Base-by-base conservation (phyloP, 2,113 vertebrate species). In the Mastomys natalensis region DNA sequence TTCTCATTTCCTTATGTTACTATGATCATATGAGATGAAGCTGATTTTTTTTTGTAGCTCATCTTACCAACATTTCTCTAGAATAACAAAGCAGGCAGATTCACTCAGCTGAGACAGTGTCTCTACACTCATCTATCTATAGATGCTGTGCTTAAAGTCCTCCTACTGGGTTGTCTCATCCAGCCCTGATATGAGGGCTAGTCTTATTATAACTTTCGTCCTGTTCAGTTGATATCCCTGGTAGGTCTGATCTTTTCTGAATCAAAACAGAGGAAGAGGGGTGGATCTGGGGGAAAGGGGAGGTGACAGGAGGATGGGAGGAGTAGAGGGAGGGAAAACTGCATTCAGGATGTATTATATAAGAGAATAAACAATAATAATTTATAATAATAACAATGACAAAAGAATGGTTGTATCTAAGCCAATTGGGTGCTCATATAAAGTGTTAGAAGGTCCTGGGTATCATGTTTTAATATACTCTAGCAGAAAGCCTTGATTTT, bases 51-150 rank as follows among this genome's bases (percentile, higher is more conserved):
- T 86, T 85, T 26, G 13, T 2, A 45, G 55, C 37, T 66, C 31
- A 90, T 89, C 62, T 95, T 62, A 60, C n/a, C 34, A 81, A 29
- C 3, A 40, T 55, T 40, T 95, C 70, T 85, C n/a, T 87, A 87
- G 78, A 81, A 26, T 17, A 78, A 89, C 15, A 95, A 89, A 48
- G 77, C 37, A 89, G 53, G 77, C 37, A 78, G 15, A 15, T 45
- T 87, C 74, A 77, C 87, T 74, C 29, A 64, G 24, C 37, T 87
- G 73, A 86, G 53, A 73, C 26, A 78, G 19, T 89, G 43, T 68
- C 62, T 73, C 45, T 73, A n/a, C 24, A 82, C 7, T 37, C 48
- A 51, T 51, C 51, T 51, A 51, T 51, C 51, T 51, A 11, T 51
- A 70, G 11, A 66, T 51, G 21, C 37, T 66, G 86, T 58, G 62